Evolutionary conservation across 2,888 invertebrate genomes (phyloP).

Genomic region (Eristalis intricaria): DNA sequence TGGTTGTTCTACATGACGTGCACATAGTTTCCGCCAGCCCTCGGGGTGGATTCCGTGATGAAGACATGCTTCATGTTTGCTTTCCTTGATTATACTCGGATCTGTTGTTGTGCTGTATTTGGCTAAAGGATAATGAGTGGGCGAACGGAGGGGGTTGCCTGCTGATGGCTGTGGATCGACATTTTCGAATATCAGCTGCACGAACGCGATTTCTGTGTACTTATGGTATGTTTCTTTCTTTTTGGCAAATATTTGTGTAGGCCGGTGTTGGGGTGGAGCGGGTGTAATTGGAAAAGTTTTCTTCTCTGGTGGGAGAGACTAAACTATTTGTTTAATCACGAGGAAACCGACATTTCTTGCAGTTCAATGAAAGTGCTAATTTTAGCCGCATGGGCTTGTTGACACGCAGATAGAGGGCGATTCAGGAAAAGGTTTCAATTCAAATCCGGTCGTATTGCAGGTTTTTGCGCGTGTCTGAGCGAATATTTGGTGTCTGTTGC

Average conservation of each 20-base stretch:
- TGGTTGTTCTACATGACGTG: slow-evolving; percentile 9
- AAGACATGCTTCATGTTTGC: slow-evolving; percentile 59
- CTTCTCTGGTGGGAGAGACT: not conserved
- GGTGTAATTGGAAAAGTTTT: slow-evolving; percentile 67
- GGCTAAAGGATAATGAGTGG: slow-evolving; percentile 60
- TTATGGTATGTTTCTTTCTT: slow-evolving; percentile 37
- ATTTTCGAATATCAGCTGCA: slow-evolving; percentile 47
- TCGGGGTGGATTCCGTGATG: slow-evolving; percentile 45
- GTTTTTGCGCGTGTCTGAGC: not conserved
- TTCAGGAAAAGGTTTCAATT: not conserved
- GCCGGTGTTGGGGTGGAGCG: not conserved
- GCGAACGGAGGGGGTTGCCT: not conserved
- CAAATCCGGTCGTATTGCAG: not conserved
- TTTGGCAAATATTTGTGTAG: slow-evolving; percentile 32
- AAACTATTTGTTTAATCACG: not conserved
- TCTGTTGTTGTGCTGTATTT: slow-evolving; percentile 41
- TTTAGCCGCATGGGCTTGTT: not conserved
- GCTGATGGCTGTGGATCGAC: not conserved
- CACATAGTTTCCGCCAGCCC: slow-evolving; percentile 29
- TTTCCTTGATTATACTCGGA: slow-evolving; percentile 58
- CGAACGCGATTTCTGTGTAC: slow-evolving; percentile 20
- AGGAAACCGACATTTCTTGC: not conserved
- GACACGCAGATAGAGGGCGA: not conserved
- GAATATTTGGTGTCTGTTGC: not conserved
- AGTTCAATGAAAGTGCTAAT: not conserved